Percentiles rank a stretch among this genome's conserved stretches.
phyloP scores from a whole-genome alignment of 2,113 vertebrate genomes.

The Pomatorhinus ruficollis region DNA sequence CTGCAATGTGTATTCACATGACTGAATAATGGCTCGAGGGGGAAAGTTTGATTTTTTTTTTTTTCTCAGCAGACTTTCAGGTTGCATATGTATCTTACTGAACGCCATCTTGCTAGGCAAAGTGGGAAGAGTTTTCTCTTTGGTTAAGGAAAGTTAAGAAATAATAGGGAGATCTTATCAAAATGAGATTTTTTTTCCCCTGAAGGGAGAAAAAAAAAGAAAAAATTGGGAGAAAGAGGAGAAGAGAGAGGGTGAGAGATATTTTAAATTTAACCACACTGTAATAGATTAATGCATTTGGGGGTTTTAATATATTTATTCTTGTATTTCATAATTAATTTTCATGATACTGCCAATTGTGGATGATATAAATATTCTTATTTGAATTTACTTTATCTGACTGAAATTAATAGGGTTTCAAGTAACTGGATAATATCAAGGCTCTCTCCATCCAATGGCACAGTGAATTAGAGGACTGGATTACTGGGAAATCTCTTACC shows the following conservation, averaged over 20 bases:
- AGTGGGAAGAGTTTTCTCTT: not conserved
- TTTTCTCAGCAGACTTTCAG: not conserved
- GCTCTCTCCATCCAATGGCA: not conserved
- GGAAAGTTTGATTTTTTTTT: not conserved
- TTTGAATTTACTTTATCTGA: not conserved
- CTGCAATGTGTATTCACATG: rapidly evolving
- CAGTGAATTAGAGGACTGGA: not conserved
- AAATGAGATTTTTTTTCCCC: not conserved
- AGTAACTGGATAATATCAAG: not conserved
- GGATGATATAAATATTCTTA: not conserved
- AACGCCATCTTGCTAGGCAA: not conserved
- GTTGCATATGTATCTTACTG: not conserved
- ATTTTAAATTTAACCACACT: not conserved
- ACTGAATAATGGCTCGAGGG: not conserved
- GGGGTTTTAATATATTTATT: not conserved
- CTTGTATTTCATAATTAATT: not conserved
- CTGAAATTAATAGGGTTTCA: not conserved
- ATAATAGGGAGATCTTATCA: not conserved
- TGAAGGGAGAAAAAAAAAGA: not conserved
- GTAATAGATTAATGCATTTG: not conserved
- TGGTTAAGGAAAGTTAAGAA: not conserved
- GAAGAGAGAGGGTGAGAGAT: not conserved
- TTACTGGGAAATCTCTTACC: not conserved
- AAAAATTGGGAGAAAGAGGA: not conserved
- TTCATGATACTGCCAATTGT: not conserved